Evolutionary conservation across 2,797 vertebrate genomes (phyloP).

Genomic region (Florisuga fusca): DNA sequence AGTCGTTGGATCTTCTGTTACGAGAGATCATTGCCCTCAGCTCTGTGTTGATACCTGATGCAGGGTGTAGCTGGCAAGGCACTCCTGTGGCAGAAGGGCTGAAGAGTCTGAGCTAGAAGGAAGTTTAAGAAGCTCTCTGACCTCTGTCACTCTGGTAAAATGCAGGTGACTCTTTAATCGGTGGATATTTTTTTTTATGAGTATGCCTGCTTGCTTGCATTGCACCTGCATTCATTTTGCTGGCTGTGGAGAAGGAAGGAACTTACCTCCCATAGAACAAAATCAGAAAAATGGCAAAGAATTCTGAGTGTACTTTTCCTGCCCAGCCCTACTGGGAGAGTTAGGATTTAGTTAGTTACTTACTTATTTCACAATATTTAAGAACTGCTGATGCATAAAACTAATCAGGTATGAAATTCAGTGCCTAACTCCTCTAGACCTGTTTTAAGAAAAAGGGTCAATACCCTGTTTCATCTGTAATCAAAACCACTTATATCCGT

Average conservation of each 20-base stretch:
- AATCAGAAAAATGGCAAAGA: background rate
- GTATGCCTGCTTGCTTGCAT: background rate
- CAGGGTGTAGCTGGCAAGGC: accelerated
- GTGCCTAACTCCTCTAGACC: background rate
- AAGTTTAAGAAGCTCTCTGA: background rate
- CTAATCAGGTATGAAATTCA: background rate
- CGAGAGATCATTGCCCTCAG: background rate
- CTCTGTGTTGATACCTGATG: accelerated
- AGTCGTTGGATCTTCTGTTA: background rate
- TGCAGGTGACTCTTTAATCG: background rate
- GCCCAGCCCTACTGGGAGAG: accelerated
- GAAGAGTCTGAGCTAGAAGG: background rate
- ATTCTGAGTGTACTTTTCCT: background rate
- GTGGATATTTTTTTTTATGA: background rate
- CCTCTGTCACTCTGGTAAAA: background rate
- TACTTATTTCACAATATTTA: background rate
- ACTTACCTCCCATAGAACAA: background rate
- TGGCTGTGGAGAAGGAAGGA: background rate
- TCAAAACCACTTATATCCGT: background rate
- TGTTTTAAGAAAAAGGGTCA: background rate
- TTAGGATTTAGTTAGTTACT: background rate
- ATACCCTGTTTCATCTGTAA: background rate
- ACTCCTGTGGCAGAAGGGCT: background rate
- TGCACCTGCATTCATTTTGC: slow-evolving; percentile 24
- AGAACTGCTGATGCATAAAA: background rate